Conservation (phyloP, 2,797 vertebrate genomes). For the Peromyscus eremicus region DNA sequence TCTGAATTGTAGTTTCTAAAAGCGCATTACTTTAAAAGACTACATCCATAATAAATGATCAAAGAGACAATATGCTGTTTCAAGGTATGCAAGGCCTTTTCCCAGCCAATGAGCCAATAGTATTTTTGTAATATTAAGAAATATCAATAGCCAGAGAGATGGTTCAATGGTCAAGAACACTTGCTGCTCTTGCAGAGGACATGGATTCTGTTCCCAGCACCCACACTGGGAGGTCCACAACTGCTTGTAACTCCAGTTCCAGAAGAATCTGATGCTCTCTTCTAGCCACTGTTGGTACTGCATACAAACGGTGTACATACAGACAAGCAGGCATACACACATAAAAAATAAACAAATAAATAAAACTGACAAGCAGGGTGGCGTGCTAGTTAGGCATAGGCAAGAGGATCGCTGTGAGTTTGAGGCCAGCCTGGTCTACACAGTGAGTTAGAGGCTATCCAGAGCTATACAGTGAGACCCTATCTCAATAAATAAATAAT, state of each 20-base stretch:
- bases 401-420: not conserved
- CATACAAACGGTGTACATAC: not conserved
- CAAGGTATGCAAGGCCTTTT: conserved; percentile 42
- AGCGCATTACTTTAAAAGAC: conserved; percentile 31
- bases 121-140: conserved; percentile 48
- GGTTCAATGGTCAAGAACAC: not conserved
- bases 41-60: not conserved
- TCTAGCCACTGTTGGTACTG: not conserved
- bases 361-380: not conserved
- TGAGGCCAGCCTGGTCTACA: not conserved
- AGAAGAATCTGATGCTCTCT: not conserved
- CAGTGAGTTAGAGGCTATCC: not conserved
- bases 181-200: not conserved
- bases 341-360: not conserved
- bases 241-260: not conserved
- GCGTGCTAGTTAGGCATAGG: not conserved
- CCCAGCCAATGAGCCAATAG: not conserved
- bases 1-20: conserved; percentile 60
- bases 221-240: not conserved
- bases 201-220: not conserved
- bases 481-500: not conserved
- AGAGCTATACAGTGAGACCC: not conserved
- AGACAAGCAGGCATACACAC: not conserved
- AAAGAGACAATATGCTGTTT: conserved; percentile 27
- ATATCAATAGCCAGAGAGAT: not conserved